Conservation (phyloP, 2,113 vertebrate species). For the Phasianus colchicus region DNA sequence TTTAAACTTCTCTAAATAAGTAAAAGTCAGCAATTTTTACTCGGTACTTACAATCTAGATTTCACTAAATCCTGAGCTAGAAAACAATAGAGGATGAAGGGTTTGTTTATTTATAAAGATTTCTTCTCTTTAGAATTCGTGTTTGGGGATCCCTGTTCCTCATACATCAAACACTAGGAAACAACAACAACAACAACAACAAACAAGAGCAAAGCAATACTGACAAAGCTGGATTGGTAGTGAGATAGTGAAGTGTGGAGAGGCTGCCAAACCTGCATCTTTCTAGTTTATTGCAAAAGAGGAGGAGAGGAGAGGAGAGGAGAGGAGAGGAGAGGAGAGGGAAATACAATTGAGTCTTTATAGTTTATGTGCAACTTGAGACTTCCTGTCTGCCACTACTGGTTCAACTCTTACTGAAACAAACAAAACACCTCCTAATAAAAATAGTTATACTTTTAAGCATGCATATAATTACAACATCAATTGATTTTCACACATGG, state of each 20-base stretch:
- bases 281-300: neutral
- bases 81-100: neutral
- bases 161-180: neutral
- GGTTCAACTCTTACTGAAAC: neutral
- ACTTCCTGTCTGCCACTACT: neutral
- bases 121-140: neutral
- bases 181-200: too few relatives aligned
- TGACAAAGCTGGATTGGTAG: neutral
- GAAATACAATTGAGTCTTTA: neutral
- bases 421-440: neutral
- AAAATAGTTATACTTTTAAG: slow-evolving; percentile 1
- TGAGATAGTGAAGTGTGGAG: neutral
- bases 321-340: neutral
- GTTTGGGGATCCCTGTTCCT: neutral
- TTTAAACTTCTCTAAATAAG: slow-evolving; percentile 69
- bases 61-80: neutral
- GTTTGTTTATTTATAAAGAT: neutral
- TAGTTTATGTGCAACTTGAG: neutral
- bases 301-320: too few relatives aligned
- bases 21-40: neutral
- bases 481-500: slow-evolving; percentile 8
- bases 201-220: neutral
- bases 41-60: neutral
- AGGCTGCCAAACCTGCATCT: neutral
- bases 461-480: neutral